Conservation (phyloP, 2,888 invertebrate species). For the Netelia melanura region DNA sequence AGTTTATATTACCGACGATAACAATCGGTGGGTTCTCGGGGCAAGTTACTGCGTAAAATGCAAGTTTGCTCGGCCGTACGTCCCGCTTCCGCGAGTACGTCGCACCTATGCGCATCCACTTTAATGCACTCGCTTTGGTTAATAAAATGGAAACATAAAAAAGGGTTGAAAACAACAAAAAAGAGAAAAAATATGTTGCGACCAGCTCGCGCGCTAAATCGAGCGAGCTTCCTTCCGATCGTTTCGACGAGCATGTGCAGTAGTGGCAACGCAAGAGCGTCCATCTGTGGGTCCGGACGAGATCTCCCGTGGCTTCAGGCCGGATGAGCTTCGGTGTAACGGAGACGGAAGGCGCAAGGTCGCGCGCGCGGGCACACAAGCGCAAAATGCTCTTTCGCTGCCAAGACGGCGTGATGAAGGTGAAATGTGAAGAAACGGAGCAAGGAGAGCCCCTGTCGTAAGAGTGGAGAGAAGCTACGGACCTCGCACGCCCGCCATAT, state of each 20-base stretch:
- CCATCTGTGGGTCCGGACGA: slow-evolving; percentile 22
- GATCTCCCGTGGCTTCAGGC: slow-evolving; percentile 53
- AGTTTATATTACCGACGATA: slow-evolving; percentile 2
- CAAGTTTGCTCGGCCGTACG: slow-evolving; percentile 30
- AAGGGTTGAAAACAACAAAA: background rate
- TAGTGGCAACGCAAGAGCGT: slow-evolving; percentile 37
- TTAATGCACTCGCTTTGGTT: background rate
- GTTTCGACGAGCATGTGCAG: slow-evolving; percentile 30
- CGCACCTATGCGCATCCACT: slow-evolving; percentile 7
- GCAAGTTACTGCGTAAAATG: background rate
- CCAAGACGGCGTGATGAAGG: slow-evolving; percentile 44
- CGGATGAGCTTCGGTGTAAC: slow-evolving; percentile 20
- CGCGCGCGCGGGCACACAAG: background rate
- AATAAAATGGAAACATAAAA: background rate
- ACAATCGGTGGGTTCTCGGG: background rate
- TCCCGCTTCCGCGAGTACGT: slow-evolving; percentile 17
- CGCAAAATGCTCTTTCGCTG: slow-evolving; percentile 4
- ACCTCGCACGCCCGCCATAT: slow-evolving; percentile 78
- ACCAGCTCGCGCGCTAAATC: slow-evolving; percentile 52
- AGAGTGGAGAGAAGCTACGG: slow-evolving; percentile 42
- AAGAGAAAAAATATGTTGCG: slow-evolving; percentile 20
- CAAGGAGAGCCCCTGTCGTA: slow-evolving; percentile 32
- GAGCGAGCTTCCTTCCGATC: slow-evolving; percentile 77
- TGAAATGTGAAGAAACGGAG: slow-evolving; percentile 52
- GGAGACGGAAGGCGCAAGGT: slow-evolving; percentile 35